Evolutionary conservation across 2,113 vertebrate genomes (phyloP), one percentile per base, ranked within the genome.

Genomic region (Neolamprologus fasciatus): DNA sequence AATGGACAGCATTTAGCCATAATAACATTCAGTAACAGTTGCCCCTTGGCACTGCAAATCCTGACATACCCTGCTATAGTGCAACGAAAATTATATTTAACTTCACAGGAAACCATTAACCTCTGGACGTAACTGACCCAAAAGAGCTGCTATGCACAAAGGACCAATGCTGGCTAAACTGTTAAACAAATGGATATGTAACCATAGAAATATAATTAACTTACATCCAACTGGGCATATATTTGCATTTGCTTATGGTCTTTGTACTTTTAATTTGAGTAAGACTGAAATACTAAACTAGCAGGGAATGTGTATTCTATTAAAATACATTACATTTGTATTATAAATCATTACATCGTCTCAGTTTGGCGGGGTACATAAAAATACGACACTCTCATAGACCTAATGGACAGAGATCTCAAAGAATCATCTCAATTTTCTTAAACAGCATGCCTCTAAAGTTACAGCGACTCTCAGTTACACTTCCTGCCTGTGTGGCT

Each of bases 391-490:
- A 91, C 85, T 66, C 42, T 47, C 26, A 55, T 87, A 89, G 81
- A 91, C 87, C 80, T 90, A 86, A 91, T 85, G 87, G 84, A 81
- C 26, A 82, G 16, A 61, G 40, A 61, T 91, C 83, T 89, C 63
- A 87, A 85, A 78, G 35, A 73, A 86, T 80, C 21, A 47, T 8
- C 33, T 87, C 19, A 12, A n/a, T 83, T 40, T 88, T 85, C 80
- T 61, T 71, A 85, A 89, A 90, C 28, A 73, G 58, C 11, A 42
- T n/a, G 23, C 55, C 45, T 84, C 84, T 94, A 82, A 92, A 86
- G 86, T 93, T 91, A 82, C 89, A 86, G 4, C 7, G 11, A 61
- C 47, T 86, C 90, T 93, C 78, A 80, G 21, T 90, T 91, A 87
- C 84, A 91, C 58, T 90, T 93, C 84, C 84, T 82, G 63, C 19